Base-by-base conservation (phyloP, 2,888 invertebrate species). In the Andricus quercusramuli region DNA sequence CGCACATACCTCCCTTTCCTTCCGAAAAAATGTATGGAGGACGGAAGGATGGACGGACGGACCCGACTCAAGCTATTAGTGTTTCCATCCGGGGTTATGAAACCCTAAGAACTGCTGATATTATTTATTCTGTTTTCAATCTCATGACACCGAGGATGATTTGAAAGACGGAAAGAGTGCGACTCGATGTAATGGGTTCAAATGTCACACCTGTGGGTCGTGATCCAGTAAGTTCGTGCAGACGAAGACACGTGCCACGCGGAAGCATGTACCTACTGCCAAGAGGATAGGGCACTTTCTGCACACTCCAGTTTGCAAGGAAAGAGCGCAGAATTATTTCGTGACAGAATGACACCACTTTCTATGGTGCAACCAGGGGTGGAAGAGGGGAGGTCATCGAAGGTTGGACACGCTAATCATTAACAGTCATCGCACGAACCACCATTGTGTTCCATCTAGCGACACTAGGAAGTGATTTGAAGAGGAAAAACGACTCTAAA, bases 361-460 rank as follows among this genome's bases (percentile, higher is more conserved):
- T 90, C 89, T 89, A 89, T 84, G 84, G 83, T 32, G 32, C 32
- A 20, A 51, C 20, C 56, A n/a, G 51, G 51, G 51, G 74, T 37
- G 11, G 56, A 37, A 56, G 74, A 32, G n/a, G n/a, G 74, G 83
- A 87, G 89, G 89, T 90, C 90, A 90, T 86, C 80, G 86, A 86
- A 85, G 83, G 86, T 88, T 86, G 85, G 87, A 89, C 89, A 88
- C 88, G 86, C 84, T 89, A 90, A 89, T 90, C 90, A 88, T 87
- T 87, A 89, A 86, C 86, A 87, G 88, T 87, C 89, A 90, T 89
- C 86, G 90, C 90, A 88, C 89, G 87, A 88, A 74, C 32, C 74
- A 8, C 74, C 15, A 74, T 74, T 74, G 74, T 74, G 32, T 74
- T 74, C 22, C 29, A 13, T 74, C 22, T 56, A 74, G 32, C 51